phyloP scores from a whole-genome alignment of 1,140 invertebrate genomes.

The Papilio dardanus region DNA sequence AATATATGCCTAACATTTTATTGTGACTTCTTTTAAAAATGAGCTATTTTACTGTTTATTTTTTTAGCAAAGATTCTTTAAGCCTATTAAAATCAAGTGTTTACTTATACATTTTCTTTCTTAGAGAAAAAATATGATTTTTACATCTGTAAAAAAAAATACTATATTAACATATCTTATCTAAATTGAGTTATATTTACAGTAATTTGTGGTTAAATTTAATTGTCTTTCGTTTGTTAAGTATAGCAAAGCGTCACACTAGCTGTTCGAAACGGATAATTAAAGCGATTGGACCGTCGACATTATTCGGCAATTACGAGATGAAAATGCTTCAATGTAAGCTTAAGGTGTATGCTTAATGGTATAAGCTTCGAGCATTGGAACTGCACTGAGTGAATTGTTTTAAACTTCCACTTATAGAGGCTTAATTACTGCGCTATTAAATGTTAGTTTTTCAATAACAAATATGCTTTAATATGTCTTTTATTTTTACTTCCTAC shows the following conservation, averaged over 20 bases:
- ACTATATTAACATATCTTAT: not conserved
- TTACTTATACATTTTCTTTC: too few species aligned
- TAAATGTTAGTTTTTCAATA: not conserved
- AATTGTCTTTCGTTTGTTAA: not conserved
- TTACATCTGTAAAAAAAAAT: not conserved
- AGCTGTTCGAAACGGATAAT: constrained; percentile 30
- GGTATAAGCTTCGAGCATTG: constrained; percentile 15
- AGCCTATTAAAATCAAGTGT: too few species aligned
- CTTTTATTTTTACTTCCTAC: not conserved
- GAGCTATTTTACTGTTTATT: not conserved
- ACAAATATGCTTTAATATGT: too few species aligned
- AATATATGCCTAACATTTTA: not conserved
- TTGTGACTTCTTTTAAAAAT: not conserved
- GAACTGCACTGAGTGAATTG: constrained; percentile 11
- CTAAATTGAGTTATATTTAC: not conserved
- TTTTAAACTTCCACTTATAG: not conserved
- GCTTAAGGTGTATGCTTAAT: constrained; percentile 36
- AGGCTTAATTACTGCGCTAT: not conserved
- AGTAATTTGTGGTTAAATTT: not conserved
- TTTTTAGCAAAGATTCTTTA: too few species aligned
- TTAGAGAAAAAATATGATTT: too few species aligned
- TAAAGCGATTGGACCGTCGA: constrained; percentile 37
- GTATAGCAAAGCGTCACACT: constrained; percentile 23
- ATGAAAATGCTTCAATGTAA: constrained; percentile 38
- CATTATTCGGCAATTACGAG: constrained; percentile 38